Evolutionary conservation across 2,888 invertebrate genomes (phyloP), one percentile per base, ranked within the genome.

Genomic region (Anoncus sp.): DNA sequence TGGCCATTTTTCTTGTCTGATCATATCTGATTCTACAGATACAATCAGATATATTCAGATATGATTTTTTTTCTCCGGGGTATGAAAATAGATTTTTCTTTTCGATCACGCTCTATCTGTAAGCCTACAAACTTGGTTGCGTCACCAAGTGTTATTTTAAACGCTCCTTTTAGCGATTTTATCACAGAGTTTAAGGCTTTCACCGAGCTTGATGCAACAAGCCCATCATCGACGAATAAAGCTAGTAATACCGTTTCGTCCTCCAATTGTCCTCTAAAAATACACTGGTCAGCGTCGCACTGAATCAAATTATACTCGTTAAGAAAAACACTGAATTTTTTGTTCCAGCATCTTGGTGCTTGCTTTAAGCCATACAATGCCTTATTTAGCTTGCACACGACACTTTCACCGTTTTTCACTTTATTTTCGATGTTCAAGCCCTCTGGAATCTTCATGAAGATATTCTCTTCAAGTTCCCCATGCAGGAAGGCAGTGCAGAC

Each of bases 301-400:
- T 77, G 65, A 9, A 3, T 20, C 24, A 77, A 51, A n/a, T 31
- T 40, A 18, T 66, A 72, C 22, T 67, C 59, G 3, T 38, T 79
- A 59, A 71, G 53, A 51, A 80, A 80, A 16, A 20, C 24, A 38
- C 38, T 67, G 40, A 77, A 75, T 24, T 71, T 79, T 1, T 40
- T 14, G 20, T 81, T 81, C 72, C 81, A 81, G 55, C 77, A 81
- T n/a, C 72, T 62, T 3, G 78, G 73, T n/a, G 77, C 51, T 45
- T 82, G 79, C 38, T 77, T 79, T 9, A 81, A 31, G 16, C 75
- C 80, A 35, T 80, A 77, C 1, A 77, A 67, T 16, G 77, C 71
- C 49, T 78, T 77, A 3, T 78, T 70, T 40, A 75, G 27, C 27
- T 43, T 67, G 20, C 74, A 76, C 43, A 80, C n/a, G n/a, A n/a